Base-by-base conservation (phyloP, 2,113 vertebrate genomes). In the Scomber scombrus region DNA sequence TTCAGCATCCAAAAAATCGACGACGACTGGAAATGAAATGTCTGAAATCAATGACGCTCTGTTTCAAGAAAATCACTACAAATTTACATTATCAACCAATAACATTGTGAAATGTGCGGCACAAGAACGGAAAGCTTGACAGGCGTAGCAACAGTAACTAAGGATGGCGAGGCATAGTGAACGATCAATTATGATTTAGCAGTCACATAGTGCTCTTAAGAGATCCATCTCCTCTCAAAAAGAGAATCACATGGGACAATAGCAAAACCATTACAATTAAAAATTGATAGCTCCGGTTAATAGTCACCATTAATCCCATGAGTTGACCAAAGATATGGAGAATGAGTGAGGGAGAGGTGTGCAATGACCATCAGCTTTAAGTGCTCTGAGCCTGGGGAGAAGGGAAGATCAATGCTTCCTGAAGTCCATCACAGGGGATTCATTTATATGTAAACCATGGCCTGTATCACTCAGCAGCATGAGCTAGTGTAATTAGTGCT, bases 381-480 rank as follows among this genome's bases (percentile, higher is more conserved):
- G 74, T 83, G 80, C 73, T 64, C 23, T 2, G 15, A 71, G 65
- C 1, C 7, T 68, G 15, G 18, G n/a, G 67, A 68, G 45, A 50
- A 68, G 31, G 47, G 16, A 18, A 40, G 49, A 88, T 84, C 82
- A 31, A 67, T 78, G 70, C 67, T 58, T 78, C 82, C 71, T 80
- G 4, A 75, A 73, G 76, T 62, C 66, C 54, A 50, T 82, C 75
- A 71, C 79, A 50, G 47, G 60, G 73, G 80, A 76, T 69, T 73
- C 31, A 80, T 88, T 81, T 73, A 21, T 67, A 77, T 84, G 84
- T 78, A 81, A 87, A 91, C 61, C 10, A 14, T 55, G 16, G 16
- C 12, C 43, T 18, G 14, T 29, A 67, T 83, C 68, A 65, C 60
- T 86, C 68, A 80, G 18, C 50, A 68, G 47, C 56, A 64, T 23